Evolutionary conservation across 2,888 invertebrate genomes (phyloP).

Genomic region (Melipona bicolor): DNA sequence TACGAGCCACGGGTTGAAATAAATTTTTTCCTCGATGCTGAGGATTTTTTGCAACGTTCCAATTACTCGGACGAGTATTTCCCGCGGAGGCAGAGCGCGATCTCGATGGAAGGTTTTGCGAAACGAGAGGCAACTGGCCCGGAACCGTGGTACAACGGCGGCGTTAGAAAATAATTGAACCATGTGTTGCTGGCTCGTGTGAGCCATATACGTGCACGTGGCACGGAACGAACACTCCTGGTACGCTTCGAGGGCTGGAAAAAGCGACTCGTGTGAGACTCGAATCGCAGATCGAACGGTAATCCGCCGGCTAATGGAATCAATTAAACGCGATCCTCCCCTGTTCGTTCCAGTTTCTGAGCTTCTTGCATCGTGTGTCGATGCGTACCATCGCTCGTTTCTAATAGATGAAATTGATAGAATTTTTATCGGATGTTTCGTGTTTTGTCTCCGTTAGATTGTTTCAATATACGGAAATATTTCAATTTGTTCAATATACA

Average conservation of each 20-base stretch:
- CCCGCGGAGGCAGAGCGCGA: background rate
- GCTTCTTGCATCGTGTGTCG: conserved; percentile 8
- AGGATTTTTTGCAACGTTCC: background rate
- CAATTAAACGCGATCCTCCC: conserved; percentile 32
- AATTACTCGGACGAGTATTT: conserved; percentile 8
- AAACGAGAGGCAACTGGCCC: background rate
- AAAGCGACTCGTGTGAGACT: conserved; percentile 10
- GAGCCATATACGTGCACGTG: background rate
- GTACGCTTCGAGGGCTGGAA: conserved; percentile 4
- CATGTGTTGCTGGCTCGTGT: conserved; percentile 21
- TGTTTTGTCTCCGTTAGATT: background rate
- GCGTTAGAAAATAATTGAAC: conserved; percentile 52
- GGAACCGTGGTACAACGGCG: conserved; percentile 15
- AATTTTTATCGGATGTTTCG: conserved; percentile 41
- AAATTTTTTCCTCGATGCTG: background rate
- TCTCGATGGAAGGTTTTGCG: background rate
- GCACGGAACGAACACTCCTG: background rate
- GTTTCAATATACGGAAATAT: no score
- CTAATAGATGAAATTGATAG: background rate
- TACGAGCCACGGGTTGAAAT: background rate
- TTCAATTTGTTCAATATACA: no score
- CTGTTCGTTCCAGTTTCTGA: conserved; percentile 12
- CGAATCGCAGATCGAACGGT: conserved; percentile 32
- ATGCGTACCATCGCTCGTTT: background rate
- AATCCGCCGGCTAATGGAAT: conserved; percentile 37